Evolutionary conservation across 2,797 vertebrate species (phyloP), one percentile per base, ranked within the genome.

Genomic region (Peromyscus nudipes): DNA sequence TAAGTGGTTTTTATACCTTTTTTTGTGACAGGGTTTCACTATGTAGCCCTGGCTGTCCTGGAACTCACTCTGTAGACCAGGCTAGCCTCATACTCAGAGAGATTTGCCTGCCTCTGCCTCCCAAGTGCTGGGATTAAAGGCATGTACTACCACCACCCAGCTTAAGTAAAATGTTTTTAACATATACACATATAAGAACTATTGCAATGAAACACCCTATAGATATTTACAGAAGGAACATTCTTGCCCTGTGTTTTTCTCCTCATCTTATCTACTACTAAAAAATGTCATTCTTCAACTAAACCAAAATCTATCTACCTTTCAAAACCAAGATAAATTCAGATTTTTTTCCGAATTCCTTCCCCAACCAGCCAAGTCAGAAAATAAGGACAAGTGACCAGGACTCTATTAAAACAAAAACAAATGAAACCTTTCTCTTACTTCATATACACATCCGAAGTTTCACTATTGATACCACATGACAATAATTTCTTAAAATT

Each of bases 351-450:
- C 69, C 10, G 25, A 83, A 77, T 87, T 88, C 84, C 73, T 55
- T 96, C 91, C 86, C 49, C 60, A 84, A 87, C 6, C 65, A 90
- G 46, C 34, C 71, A 88, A 90, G 6, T 80, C 79, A 81, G 86
- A 91, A 96, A 96, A 87, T 73, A 92, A 95, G n/a, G 34, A 49
- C 19, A 75, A 21, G 34, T 46, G 9, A 34, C n/a, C 76, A 90
- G 43, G 46, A 92, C 55, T 57, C 43, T 62, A 90, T 65, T 23
- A 46, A 86, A 52, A 81, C 31, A 77, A 52, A 73, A 92, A 79
- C 92, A 92, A 95, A 97, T 40, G 34, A 76, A 62, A 73, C 13
- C 8, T 40, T 92, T 76, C 55, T 93, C 88, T 62, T 71, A 94
- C 25, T 10, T 95, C 62, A 89, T 31, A 40, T n/a, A 83, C 8